Base-by-base conservation (phyloP, 2,888 invertebrate genomes). In the Dryobota labecula region DNA sequence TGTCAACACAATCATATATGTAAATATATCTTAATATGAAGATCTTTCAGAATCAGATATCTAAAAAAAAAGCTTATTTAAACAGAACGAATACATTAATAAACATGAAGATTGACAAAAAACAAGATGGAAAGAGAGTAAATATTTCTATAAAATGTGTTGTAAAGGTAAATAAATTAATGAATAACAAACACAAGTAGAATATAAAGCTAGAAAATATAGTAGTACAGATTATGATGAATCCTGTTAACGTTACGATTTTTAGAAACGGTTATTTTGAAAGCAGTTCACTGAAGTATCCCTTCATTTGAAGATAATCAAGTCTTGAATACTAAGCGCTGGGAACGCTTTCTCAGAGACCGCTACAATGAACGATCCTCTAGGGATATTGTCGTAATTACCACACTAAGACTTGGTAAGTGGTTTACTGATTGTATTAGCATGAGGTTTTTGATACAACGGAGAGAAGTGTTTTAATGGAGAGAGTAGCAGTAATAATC, bases 361-460 rank as follows among this genome's bases (percentile, higher is more conserved):
- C n/a, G 43, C 62, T 41, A 68, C 66, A 81, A 77, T 77, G 56
- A 77, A 63, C 62, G 63, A 73, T 81, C 43, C 78, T 53, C 77
- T 0, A 56, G 82, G 57, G 78, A 73, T 18, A 38, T 8, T 33
- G 54, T 27, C 9, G 73, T 77, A 66, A 66, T 81, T 63, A 69
- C 56, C 72, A 58, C 82, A 72, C 66, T 76, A 63, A 66, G 68
- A 70, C 82, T 73, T 56, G 51, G n/a, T 73, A 81, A 80, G 73
- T 73, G 51, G 54, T 69, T 69, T 38, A 69, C 57, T 54, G 43
- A 69, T 66, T 56, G 20, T 62, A 70, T 76, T 51, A 62, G 18
- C 24, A 47, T 45, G 15, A 51, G 51, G 49, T 41, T 58, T 61
- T 41, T 36, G 56, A 47, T 68, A 61, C 54, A 47, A 41, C 43